Evolutionary conservation across 2,113 vertebrate species (phyloP), one percentile per base, ranked within the genome.

Genomic region (Campylomormyrus tamandua): DNA sequence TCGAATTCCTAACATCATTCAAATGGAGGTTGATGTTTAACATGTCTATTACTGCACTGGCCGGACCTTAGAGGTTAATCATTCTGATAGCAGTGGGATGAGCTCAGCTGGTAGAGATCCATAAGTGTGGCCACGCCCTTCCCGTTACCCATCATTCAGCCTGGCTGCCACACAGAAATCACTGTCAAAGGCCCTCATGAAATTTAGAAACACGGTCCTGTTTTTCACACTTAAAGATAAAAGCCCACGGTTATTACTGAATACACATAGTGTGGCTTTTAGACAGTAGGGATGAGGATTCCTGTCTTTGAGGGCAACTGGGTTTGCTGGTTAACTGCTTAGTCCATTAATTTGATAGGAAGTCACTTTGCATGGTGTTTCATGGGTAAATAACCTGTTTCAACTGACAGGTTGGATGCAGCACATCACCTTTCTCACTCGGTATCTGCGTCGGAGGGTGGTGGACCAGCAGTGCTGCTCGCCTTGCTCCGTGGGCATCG

Each of bases 1-100:
- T 50, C 3, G 4, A 9, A 21, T 86, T 83, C 42, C 21, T 46
- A 83, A 45, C 80, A 24, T 50, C 35, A 87, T 31, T 50, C n/a
- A 53, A 62, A 31, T 45, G 50, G 27, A n/a, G 48, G 15, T 90
- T 90, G 35, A 89, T 89, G 74, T 88, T 89, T 90, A 84, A 89
- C 52, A 8, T 5, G 10, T 8, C n/a, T 45, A 31, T 56, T 45
- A 24, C 45, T 83, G 49, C 21, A 49, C 85, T 2, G 27, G 24
- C 13, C 9, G 3, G 46, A 7, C 45, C 83, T 49, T 19, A 85
- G 42, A 45, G 21, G 45, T 85, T 49, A 85, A 85, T 85, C 42
- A 85, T 85, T 85, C 42, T 46, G 45, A 85, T n/a, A 11, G 19
- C 83, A 49, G 39, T 48, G 42, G 42, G 83, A 48, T 48, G 83